These are phyloP conservation scores for Limanda limanda DNA, from an alignment of 2,113 vertebrate genomes.

Conservation along the genomic window DNA sequence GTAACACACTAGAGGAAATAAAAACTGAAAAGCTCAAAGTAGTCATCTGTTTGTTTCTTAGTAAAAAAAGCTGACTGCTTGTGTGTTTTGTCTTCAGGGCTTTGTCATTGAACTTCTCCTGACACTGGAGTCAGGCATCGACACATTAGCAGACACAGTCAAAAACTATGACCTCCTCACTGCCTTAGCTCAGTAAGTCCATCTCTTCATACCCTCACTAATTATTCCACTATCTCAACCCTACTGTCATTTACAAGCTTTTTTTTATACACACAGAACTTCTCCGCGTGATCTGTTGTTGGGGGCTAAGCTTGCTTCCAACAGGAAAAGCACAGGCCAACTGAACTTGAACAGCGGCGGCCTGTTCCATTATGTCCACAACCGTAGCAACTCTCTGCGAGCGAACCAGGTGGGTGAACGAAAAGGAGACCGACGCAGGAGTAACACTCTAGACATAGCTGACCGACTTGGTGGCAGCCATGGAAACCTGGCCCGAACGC, in stretches of 20 bases:
- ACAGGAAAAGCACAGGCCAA: slow-evolving; percentile 98
- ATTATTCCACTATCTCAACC: not conserved
- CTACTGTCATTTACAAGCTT: not conserved
- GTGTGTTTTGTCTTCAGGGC: slow-evolving; percentile 82
- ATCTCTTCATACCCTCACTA: not conserved
- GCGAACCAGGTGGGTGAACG: slow-evolving; percentile 89
- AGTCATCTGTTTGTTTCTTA: not conserved
- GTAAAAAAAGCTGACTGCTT: not conserved
- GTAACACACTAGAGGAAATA: too few species aligned
- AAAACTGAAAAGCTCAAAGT: too few species aligned
- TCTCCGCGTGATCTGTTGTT: slow-evolving; percentile 89
- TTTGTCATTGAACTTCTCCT: slow-evolving; percentile 98
- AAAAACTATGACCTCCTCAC: slow-evolving; percentile 97
- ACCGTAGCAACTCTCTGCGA: slow-evolving; percentile 93
- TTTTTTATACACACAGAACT: slow-evolving; percentile 73
- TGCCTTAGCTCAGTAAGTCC: slow-evolving; percentile 94
- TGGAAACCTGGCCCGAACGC: slow-evolving; percentile 92
- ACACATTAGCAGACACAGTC: slow-evolving; percentile 95
- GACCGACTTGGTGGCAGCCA: slow-evolving; percentile 91
- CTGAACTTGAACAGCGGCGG: slow-evolving; percentile 90
- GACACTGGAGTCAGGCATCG: slow-evolving; percentile 95
- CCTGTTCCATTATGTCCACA: slow-evolving; percentile 85
- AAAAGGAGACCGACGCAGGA: slow-evolving; percentile 89
- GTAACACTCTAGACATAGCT: slow-evolving; percentile 96
- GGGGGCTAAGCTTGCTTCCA: slow-evolving; percentile 94